Evolutionary conservation across 1,140 invertebrate genomes (phyloP), one percentile per base, ranked within the genome.

Genomic region (Octopus sinensis): DNA sequence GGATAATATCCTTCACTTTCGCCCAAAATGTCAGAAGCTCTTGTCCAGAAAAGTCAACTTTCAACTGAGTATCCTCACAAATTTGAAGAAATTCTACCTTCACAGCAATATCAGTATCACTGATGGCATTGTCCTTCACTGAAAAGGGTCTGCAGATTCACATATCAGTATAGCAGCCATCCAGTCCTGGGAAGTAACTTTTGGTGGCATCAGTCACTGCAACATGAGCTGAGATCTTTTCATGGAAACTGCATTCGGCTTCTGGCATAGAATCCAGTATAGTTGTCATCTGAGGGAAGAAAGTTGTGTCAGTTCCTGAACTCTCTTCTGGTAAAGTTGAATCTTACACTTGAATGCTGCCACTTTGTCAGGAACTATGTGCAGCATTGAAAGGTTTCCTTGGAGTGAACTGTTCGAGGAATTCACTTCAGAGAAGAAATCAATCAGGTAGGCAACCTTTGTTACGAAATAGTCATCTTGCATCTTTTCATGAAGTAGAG

Each of bases 361-460:
- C 12, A 68, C 62, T n/a, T 68, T 68, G 62, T 68, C 62, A 13
- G 12, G 62, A 68, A n/a, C 62, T 68, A 1, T 68, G 62, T 13
- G 62, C 12, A n/a, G 12, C 12, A 13, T 68, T n/a, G n/a, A 13
- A 13, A 68, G 12, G n/a, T 68, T 68, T n/a, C 62, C 62, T 68
- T 68, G n/a, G 12, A 13, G n/a, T 68, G 62, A 68, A n/a, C n/a
- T 12, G 62, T n/a, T 68, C n/a, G 1, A n/a, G 9, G 9, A n/a
- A 68, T 68, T 68, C 9, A 68, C n/a, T n/a, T 68, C 62, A 68
- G 12, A 68, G n/a, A 68, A 68, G n/a, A 68, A 68, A 68, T 68
- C 62, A 13, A n/a, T 68, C 12, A 68, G 62, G 62, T 68, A 68
- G 62, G 62, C 62, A 12, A 68, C 1, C n/a, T 68, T 68, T 68